A percentile compares a stretch with the other conserved stretches of the same genome.
phyloP scores from a whole-genome alignment of 2,797 vertebrate genomes.

The Jordanella pulchra region DNA sequence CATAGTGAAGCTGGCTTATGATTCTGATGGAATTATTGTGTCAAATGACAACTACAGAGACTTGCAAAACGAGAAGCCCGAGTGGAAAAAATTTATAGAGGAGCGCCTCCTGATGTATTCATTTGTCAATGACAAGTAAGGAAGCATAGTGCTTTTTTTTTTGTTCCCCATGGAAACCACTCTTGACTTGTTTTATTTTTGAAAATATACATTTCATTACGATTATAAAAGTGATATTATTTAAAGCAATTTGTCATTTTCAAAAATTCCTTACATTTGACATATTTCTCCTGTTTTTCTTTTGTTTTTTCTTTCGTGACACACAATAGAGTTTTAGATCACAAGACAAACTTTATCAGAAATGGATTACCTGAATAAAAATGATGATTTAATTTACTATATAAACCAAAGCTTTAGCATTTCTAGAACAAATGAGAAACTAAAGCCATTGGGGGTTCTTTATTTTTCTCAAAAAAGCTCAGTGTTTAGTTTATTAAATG shows the following conservation, averaged over 20 bases:
- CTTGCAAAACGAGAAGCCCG: constrained; percentile 97
- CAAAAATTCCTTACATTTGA: too few species aligned
- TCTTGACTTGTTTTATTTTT: constrained; percentile 4
- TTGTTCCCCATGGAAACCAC: constrained; percentile 59
- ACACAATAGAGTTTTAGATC: too few species aligned
- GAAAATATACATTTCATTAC: not conserved
- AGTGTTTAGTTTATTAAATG: too few species aligned
- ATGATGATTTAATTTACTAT: too few species aligned
- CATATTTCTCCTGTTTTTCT: too few species aligned
- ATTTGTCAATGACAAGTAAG: constrained; percentile 99
- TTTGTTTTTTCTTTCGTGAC: too few species aligned
- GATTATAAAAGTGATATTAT: not conserved
- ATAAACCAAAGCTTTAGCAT: too few species aligned
- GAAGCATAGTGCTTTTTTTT: constrained; percentile 31
- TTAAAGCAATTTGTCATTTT: not conserved
- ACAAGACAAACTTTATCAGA: too few species aligned
- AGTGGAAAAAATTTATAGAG: constrained; percentile 99
- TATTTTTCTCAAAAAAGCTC: too few species aligned
- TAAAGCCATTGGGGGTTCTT: too few species aligned
- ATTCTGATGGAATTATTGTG: constrained; percentile 98
- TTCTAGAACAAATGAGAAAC: too few species aligned
- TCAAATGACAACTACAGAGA: constrained; percentile 99
- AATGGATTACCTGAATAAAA: too few species aligned
- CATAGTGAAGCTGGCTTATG: constrained; percentile 97
- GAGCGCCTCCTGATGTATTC: constrained; percentile 99